Base-by-base conservation (phyloP, 2,888 invertebrate genomes). In the Syrista parreyssii region DNA sequence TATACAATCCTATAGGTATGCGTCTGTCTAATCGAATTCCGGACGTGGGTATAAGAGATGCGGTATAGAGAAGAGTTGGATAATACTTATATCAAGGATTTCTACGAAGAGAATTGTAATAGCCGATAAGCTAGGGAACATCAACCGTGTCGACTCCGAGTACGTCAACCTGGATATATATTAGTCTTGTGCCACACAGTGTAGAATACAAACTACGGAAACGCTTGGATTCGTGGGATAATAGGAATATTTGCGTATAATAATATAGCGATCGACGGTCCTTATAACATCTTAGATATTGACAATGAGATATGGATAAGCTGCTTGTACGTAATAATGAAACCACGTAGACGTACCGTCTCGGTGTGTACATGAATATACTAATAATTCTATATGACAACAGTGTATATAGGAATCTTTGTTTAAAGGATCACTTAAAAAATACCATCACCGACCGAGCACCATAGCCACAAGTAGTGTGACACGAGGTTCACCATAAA, bases 381-480 rank as follows among this genome's bases (percentile, higher is more conserved):
- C 55, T 23, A 55, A 55, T 55, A 23, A 34, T 34, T 55, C 6
- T 9, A 36, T 23, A 23, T 1, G 15, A 15, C 9, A 55, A 55
- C 23, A 55, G 9, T 55, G 55, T 55, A 55, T 9, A 55, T 9
- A 55, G 55, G 23, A 55, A 23, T 55, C 23, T 23, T 23, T 55
- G 55, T 55, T 55, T 2, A 9, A 55, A 23, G 55, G 23, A 55
- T 9, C 34, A 34, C 55, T 55, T 55, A 55, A 73, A 79, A 78
- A 73, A 84, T 82, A 82, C 86, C 86, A 86, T 82, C 86, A 85
- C 85, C 85, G 82, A 80, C 82, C 76, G 78, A 84, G 75, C 82
- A 75, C 73, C 75, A 84, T 81, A 84, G 80, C 80, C 79, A 76
- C 68, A 81, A 74, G 75, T 55, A 77, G 76, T 74, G 79, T 77